These are phyloP conservation scores for Rotaria socialis DNA, from an alignment of 2,888 invertebrate species.

Conservation along the genomic window DNA sequence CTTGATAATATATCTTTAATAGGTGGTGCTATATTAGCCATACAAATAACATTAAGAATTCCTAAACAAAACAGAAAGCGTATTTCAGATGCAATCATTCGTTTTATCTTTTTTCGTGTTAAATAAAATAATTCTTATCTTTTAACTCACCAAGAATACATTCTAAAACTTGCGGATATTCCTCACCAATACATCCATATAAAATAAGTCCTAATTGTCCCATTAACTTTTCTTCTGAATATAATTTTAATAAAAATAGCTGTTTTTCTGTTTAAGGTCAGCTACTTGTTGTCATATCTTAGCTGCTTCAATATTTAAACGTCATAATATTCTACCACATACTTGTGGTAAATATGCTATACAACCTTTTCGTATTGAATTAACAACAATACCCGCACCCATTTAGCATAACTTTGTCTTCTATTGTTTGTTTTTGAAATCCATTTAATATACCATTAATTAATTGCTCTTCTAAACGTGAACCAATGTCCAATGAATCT, in stretches of 20 bases:
- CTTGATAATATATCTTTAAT: slow-evolving; percentile 95
- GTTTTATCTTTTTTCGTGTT: no score
- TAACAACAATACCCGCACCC: slow-evolving; percentile 98
- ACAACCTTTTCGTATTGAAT: slow-evolving; percentile 89
- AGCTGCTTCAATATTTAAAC: slow-evolving; percentile 97
- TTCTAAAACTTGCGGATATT: slow-evolving; percentile 96
- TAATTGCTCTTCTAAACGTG: slow-evolving; percentile 91
- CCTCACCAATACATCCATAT: slow-evolving; percentile 97
- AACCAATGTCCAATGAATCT: slow-evolving; percentile 95
- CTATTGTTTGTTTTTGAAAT: slow-evolving; percentile 98
- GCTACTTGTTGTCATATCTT: slow-evolving; percentile 98
- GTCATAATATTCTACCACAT: slow-evolving; percentile 98
- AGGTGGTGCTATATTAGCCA: slow-evolving; percentile 99
- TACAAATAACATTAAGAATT: slow-evolving; percentile 98
- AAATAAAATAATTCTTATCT: slow-evolving; percentile 61
- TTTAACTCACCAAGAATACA: slow-evolving; percentile 95
- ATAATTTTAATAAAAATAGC: slow-evolving; percentile 99
- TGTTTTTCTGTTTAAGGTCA: slow-evolving; percentile 88
- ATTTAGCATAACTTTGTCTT: slow-evolving; percentile 98
- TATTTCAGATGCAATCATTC: no score
- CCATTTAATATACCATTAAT: slow-evolving; percentile 98
- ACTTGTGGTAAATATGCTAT: slow-evolving; percentile 98
- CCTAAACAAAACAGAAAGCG: not conserved
- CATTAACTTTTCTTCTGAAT: slow-evolving; percentile 99
- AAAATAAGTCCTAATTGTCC: slow-evolving; percentile 97